Evolutionary conservation across 2,797 vertebrate genomes (phyloP), one percentile per base, ranked within the genome.

Genomic region (Tiaroga cobitis): DNA sequence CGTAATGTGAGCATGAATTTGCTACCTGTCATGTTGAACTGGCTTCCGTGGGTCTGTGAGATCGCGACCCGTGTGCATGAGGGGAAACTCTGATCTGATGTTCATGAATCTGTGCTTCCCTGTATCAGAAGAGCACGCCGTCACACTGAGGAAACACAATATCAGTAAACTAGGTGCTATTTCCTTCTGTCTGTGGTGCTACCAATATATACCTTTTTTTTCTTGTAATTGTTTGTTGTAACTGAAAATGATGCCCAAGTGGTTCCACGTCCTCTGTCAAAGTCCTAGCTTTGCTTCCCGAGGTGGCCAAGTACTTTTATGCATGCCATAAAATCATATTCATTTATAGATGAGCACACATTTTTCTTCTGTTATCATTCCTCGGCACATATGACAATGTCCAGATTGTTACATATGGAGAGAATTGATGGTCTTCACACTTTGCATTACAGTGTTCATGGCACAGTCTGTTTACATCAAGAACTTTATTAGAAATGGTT

Each of bases 101-200:
- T 65, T 80, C 59, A 80, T 49, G 80, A 87, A 88, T 89, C 84
- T 41, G 0, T 90, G 89, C 85, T 89, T 84, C 75, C 72, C 83
- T 90, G 89, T 87, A 78, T 93, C 90, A 89, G 74, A 92, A 92
- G 92, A 93, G 91, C 89, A 90, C 86, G 80, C 37, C 93, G 93
- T 91, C 89, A 90, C 86, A 82, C 51, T 93, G 90, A 85, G 89
- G 89, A 87, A 91, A 91, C 88, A 91, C 89, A 87, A 91, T 91
- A 92, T 92, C 90, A 90, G 91, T 87, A 86, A 92, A 93, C 92
- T 94, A 95, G 97, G 97, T 97, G 97, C 97, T 98, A 96, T 93
- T 96, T 95, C 94, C 92, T 94, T 94, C 93, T 94, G 93, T 94
- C 94, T 94, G 95, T 97, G 98, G 98, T 99, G 98, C 97, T 99